These are phyloP conservation scores for Pocillopora damicornis DNA, from an alignment of 64 coral and sea anemone species.

Conservation along the genomic window DNA sequence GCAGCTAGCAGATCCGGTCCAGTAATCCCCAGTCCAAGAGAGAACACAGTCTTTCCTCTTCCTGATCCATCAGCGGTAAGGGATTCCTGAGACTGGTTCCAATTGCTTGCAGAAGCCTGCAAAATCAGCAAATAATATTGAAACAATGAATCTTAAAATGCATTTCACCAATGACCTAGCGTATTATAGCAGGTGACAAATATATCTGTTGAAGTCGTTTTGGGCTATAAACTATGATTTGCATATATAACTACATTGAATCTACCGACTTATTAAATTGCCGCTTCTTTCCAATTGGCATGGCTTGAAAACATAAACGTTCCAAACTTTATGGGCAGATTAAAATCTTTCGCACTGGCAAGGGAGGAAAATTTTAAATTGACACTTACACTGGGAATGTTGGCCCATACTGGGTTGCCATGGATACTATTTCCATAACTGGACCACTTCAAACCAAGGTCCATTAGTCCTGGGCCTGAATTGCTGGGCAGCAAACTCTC, in stretches of 20 bases:
- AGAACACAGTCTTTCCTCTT: conserved; percentile 79
- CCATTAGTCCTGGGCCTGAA: conserved; percentile 47
- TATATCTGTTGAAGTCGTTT: too few species aligned
- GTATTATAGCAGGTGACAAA: too few species aligned
- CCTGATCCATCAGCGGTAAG: conserved; percentile 9
- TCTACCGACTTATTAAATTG: too few species aligned
- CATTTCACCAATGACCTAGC: neutral
- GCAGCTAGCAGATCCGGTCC: conserved; percentile 88
- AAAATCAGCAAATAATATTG: neutral
- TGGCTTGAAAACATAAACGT: too few species aligned
- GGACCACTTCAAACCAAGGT: conserved; percentile 87
- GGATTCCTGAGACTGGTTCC: conserved; percentile 42
- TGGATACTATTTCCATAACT: conserved; percentile 46
- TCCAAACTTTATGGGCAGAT: too few species aligned
- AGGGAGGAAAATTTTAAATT: conserved; percentile 14
- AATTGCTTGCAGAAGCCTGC: conserved; percentile 41
- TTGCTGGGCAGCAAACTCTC: conserved; percentile 78
- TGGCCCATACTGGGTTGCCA: conserved; percentile 72
- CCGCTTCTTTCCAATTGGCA: too few species aligned
- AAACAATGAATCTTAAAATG: neutral
- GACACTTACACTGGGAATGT: conserved; percentile 62
- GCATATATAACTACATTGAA: too few species aligned
- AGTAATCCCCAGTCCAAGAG: conserved; percentile 87
- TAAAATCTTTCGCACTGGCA: too few species aligned
- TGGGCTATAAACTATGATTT: too few species aligned